Evolutionary conservation across 2,797 vertebrate species (phyloP).

Genomic region (Hippoglossus hippoglossus): DNA sequence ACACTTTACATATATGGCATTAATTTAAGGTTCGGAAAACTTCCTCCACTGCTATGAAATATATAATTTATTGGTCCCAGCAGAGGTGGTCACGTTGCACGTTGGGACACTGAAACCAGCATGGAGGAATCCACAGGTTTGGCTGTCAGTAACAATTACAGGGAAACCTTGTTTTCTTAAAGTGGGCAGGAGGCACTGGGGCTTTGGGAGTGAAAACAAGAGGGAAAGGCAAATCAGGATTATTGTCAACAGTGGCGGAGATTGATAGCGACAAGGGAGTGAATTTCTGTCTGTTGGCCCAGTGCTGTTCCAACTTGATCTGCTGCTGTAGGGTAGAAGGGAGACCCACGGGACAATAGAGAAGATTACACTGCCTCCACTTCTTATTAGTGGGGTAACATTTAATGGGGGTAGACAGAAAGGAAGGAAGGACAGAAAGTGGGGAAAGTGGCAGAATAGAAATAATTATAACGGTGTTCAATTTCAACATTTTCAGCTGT

Average conservation of each 20-base stretch:
- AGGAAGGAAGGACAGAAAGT: conserved; percentile 6
- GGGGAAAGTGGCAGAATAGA: conserved; percentile 29
- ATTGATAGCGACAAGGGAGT: conserved; percentile 81
- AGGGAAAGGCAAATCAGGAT: conserved; percentile 79
- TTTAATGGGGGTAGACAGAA: conserved; percentile 56
- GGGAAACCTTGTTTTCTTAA: conserved; percentile 72
- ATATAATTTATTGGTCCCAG: conserved; percentile 12
- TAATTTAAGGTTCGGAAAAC: neutral
- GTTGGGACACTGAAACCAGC: conserved; percentile 16
- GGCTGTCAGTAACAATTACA: conserved; percentile 71
- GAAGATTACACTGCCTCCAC: conserved; percentile 75
- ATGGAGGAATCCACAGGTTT: conserved; percentile 57
- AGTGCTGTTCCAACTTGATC: conserved; percentile 73
- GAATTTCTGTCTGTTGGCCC: conserved; percentile 79
- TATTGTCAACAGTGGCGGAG: conserved; percentile 78
- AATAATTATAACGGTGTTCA: conserved; percentile 38
- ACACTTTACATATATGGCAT: neutral
- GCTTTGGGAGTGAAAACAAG: conserved; percentile 68
- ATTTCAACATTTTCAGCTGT: conserved; percentile 39
- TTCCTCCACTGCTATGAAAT: neutral
- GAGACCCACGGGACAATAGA: conserved; percentile 66
- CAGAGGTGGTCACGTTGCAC: conserved; percentile 3
- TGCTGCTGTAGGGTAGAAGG: conserved; percentile 61
- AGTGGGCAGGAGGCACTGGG: conserved; percentile 61
- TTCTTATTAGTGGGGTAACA: conserved; percentile 71